These are phyloP conservation scores for Anas flavirostris DNA, from an alignment of 2,797 vertebrate species.

Conservation along the genomic window DNA sequence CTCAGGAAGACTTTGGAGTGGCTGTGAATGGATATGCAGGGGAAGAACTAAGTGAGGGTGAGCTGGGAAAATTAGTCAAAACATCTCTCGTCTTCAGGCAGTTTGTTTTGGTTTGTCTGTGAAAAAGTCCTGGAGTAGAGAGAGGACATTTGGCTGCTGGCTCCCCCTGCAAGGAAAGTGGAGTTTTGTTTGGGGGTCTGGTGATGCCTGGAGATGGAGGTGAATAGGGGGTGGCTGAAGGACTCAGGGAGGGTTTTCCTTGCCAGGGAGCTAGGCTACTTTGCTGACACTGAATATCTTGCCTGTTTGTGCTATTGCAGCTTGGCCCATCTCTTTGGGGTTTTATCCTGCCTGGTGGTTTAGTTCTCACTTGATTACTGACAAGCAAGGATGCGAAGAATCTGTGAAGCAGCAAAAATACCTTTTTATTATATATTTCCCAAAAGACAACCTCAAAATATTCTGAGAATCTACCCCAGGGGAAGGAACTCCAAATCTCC, in stretches of 20 bases:
- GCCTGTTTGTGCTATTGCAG: fast-evolving
- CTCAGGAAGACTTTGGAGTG: not conserved
- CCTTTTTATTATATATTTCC: constrained; percentile 34
- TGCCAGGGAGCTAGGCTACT: not conserved
- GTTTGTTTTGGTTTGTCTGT: constrained; percentile 14
- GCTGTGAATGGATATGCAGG: constrained; percentile 19
- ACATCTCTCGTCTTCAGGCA: not conserved
- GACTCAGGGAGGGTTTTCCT: not conserved
- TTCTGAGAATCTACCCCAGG: constrained; percentile 31
- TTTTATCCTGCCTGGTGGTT: not conserved
- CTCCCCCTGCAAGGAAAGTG: not conserved
- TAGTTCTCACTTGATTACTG: not conserved
- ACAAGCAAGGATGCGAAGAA: not conserved
- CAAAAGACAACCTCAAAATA: constrained; percentile 49
- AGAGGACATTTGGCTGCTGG: not conserved
- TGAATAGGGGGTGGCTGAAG: not conserved
- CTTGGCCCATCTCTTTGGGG: not conserved
- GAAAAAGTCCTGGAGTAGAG: not conserved
- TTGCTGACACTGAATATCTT: not conserved
- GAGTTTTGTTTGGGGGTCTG: not conserved
- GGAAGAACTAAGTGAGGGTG: not conserved
- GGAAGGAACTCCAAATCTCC: constrained; percentile 10
- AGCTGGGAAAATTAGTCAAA: constrained; percentile 28
- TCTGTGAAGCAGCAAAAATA: constrained; percentile 17
- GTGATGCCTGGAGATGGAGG: fast-evolving